A percentile compares a stretch with the other conserved stretches of the same genome.
Conservation (phyloP, 2,888 invertebrate species). For the Drosophila pseudotakahashii region DNA sequence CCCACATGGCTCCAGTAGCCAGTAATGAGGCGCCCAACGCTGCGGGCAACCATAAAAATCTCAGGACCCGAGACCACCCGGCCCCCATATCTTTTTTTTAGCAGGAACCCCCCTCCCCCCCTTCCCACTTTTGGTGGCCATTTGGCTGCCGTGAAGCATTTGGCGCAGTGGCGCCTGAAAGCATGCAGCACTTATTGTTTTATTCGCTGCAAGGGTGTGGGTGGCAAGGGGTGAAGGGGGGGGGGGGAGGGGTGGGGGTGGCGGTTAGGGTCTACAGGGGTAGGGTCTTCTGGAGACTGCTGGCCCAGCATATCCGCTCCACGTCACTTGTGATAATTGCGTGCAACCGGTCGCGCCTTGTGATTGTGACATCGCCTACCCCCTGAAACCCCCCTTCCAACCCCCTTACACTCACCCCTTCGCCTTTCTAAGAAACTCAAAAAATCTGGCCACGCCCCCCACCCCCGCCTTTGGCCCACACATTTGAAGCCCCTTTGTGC, state of each 20-base stretch:
- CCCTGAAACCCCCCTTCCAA: too few species aligned
- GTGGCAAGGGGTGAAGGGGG: not conserved
- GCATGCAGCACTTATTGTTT: slow-evolving; percentile 78
- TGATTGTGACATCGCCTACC: slow-evolving; percentile 37
- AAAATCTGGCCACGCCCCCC: slow-evolving; percentile 61
- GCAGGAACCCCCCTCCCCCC: not conserved
- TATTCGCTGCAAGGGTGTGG: slow-evolving; percentile 59
- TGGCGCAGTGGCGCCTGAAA: slow-evolving; percentile 75
- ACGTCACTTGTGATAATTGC: slow-evolving; percentile 80
- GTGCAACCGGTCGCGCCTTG: slow-evolving; percentile 66
- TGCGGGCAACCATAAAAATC: slow-evolving; percentile 76
- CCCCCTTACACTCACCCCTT: too few species aligned
- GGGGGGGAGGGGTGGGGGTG: slow-evolving; percentile 2
- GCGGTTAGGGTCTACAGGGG: not conserved
- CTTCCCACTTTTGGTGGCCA: slow-evolving; percentile 27
- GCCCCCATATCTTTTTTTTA: not conserved
- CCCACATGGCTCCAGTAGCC: slow-evolving; percentile 55
- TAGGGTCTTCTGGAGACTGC: slow-evolving; percentile 30
- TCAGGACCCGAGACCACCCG: slow-evolving; percentile 25
- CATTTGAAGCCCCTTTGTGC: slow-evolving; percentile 73
- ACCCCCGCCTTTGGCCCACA: slow-evolving; percentile 12
- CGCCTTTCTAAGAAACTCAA: slow-evolving; percentile 64
- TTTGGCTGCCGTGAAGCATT: slow-evolving; percentile 65
- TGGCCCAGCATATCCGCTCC: slow-evolving; percentile 75
- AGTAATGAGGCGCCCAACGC: slow-evolving; percentile 74